Evolutionary conservation across 1,140 invertebrate species (phyloP).

Genomic region (Leptestheria dahalacensis): DNA sequence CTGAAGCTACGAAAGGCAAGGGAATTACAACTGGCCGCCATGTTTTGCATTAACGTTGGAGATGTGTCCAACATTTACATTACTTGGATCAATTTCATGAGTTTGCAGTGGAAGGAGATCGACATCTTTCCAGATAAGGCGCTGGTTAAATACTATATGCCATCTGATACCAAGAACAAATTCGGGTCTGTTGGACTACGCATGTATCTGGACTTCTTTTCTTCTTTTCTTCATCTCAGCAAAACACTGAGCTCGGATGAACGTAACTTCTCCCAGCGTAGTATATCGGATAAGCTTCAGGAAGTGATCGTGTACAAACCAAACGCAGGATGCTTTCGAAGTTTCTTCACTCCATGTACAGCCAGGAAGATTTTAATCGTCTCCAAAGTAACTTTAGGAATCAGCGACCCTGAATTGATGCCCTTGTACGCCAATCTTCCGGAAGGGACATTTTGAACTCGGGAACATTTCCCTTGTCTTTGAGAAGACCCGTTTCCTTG

Average conservation of each 20-base stretch:
- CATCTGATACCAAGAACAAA: neutral
- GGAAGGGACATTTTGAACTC: neutral
- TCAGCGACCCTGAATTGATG: neutral
- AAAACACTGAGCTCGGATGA: neutral
- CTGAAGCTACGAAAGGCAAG: neutral
- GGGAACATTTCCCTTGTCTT: neutral
- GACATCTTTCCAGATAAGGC: neutral
- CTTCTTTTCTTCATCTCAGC: neutral
- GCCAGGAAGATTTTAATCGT: neutral
- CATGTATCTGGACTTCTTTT: neutral
- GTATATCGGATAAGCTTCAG: neutral
- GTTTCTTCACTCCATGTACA: neutral
- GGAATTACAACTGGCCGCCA: neutral
- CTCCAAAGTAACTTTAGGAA: neutral
- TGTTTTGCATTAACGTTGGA: neutral
- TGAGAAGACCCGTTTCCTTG: neutral
- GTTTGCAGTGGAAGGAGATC: neutral
- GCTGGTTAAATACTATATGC: neutral
- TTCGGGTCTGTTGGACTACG: neutral
- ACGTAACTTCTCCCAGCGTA: neutral
- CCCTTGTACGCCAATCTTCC: neutral
- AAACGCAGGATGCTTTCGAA: neutral
- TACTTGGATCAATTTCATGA: neutral
- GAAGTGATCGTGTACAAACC: neutral
- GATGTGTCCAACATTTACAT: neutral